These are phyloP conservation scores for Encarsia formosa DNA, from an alignment of 2,888 invertebrate genomes.

Conservation along the genomic window DNA sequence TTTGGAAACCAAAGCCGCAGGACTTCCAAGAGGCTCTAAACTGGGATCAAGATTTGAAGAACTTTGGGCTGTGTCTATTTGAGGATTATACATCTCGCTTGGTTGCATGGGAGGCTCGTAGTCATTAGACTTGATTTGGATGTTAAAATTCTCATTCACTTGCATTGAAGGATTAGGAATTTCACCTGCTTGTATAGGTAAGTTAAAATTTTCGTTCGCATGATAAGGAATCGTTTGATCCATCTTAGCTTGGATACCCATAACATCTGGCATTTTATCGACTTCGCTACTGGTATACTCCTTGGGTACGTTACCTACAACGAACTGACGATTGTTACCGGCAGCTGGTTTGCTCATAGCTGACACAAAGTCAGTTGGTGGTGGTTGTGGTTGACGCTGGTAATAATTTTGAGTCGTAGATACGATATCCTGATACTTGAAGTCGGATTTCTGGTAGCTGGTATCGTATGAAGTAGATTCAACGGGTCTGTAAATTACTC, in stretches of 20 bases:
- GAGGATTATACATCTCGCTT: conserved; percentile 3
- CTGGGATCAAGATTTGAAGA: neutral
- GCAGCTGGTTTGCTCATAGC: conserved; percentile 23
- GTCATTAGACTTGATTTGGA: neutral
- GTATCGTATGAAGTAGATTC: conserved; percentile 36
- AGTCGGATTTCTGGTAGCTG: conserved; percentile 42
- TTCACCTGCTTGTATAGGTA: too few species aligned
- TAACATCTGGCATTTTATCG: conserved; percentile 3
- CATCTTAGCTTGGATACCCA: conserved; percentile 4
- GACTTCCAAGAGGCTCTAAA: conserved; percentile 1
- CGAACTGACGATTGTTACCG: conserved; percentile 55
- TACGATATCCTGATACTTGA: conserved; percentile 38
- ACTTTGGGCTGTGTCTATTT: conserved; percentile 9
- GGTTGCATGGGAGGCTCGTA: conserved; percentile 10
- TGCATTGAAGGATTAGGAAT: too few species aligned
- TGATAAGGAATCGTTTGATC: neutral
- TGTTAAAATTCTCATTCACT: neutral
- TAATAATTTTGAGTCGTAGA: conserved; percentile 44
- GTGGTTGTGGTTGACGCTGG: conserved; percentile 11
- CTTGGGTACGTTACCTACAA: conserved; percentile 65
- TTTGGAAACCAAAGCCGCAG: conserved; percentile 12
- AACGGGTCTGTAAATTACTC: conserved; percentile 29
- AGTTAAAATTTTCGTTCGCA: too few species aligned
- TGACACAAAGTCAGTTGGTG: conserved; percentile 28
- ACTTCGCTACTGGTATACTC: conserved; percentile 45